Percentiles rank a stretch among this genome's conserved stretches.
Evolutionary conservation across 2,113 vertebrate species (phyloP).

Genomic region (Natator depressus): DNA sequence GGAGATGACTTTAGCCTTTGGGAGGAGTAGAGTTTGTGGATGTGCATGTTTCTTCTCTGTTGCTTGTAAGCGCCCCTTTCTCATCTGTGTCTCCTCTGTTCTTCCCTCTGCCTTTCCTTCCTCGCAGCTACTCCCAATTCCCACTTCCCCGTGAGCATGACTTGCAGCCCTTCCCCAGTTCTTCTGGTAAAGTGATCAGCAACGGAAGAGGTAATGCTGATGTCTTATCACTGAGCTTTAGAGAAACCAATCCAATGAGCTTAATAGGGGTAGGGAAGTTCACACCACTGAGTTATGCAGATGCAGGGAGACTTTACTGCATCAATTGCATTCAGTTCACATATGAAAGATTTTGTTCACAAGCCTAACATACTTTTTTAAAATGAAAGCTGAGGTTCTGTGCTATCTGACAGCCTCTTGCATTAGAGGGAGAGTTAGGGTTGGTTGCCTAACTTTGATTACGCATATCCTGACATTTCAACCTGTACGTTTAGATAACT

Average conservation of each 20-base stretch:
- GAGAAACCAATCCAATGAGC: not conserved
- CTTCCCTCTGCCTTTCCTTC: not conserved
- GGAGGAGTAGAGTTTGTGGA: accelerated
- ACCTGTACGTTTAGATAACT: not conserved
- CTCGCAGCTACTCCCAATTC: not conserved
- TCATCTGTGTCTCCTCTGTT: not conserved
- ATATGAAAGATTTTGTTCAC: not conserved
- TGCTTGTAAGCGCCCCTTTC: not conserved
- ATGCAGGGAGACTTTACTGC: not conserved
- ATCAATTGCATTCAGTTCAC: not conserved
- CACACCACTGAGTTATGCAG: not conserved
- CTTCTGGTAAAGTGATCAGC: not conserved
- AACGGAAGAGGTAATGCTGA: not conserved
- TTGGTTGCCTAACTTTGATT: not conserved
- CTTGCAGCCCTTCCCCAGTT: not conserved
- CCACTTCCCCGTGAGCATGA: not conserved
- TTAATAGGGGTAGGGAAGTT: not conserved
- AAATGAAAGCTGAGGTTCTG: not conserved
- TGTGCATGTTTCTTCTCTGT: not conserved
- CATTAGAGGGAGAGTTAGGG: not conserved
- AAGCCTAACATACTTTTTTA: not conserved
- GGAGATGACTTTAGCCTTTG: not conserved
- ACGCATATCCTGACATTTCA: not conserved
- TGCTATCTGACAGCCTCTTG: not conserved
- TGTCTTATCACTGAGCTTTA: not conserved